Conservation (phyloP, 2,797 vertebrate species). For the Pygocentrus nattereri region DNA sequence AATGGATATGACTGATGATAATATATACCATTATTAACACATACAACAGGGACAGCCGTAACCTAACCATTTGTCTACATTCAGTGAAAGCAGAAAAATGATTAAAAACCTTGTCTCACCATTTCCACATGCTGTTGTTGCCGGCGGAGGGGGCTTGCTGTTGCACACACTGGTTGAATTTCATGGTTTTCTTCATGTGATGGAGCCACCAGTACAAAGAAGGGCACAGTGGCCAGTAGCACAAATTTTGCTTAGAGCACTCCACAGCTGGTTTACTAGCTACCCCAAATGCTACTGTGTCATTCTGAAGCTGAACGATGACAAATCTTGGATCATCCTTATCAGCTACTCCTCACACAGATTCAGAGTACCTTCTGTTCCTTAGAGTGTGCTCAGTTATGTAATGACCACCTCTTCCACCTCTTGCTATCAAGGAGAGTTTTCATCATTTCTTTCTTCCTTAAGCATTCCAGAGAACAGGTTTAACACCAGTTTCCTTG, state of each 20-base stretch:
- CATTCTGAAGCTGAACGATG: not conserved
- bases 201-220: slow-evolving; percentile 31
- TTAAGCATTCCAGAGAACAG: not conserved
- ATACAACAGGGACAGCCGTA: too few species aligned
- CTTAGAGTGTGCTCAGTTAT: not conserved
- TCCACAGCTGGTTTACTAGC: not conserved
- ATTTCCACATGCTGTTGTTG: slow-evolving; percentile 73
- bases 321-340: not conserved
- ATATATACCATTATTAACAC: too few species aligned
- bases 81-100: not conserved
- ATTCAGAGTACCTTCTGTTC: not conserved
- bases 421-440: not conserved
- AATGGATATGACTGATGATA: too few species aligned
- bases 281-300: not conserved
- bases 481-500: slow-evolving; percentile 10
- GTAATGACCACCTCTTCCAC: not conserved
- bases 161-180: slow-evolving; percentile 71
- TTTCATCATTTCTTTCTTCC: not conserved
- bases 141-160: slow-evolving; percentile 58
- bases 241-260: not conserved
- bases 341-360: not conserved
- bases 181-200: slow-evolving; percentile 79
- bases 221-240: not conserved
- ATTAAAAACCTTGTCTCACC: slow-evolving; percentile 75
- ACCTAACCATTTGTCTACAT: too few species aligned